Conservation (phyloP, 2,113 vertebrate species). For the Pipra filicauda region DNA sequence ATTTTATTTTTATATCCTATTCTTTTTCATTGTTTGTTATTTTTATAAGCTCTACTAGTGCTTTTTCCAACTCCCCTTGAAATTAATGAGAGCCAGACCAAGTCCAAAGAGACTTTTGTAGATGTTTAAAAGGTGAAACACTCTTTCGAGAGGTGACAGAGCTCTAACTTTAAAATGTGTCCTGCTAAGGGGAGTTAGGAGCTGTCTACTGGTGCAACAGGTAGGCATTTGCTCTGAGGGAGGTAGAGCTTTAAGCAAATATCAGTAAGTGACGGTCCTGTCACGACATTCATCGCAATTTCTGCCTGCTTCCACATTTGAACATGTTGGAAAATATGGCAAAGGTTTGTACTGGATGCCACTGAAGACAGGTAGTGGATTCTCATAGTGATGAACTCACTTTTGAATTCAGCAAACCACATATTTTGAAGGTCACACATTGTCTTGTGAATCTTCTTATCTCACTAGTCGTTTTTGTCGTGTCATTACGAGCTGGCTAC, state of each 20-base stretch:
- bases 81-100: not conserved
- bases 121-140: not conserved
- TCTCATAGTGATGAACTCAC: not conserved
- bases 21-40: conserved; percentile 19
- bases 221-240: not conserved
- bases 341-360: not conserved
- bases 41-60: conserved; percentile 8
- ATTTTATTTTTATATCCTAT: conserved; percentile 51
- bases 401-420: not conserved
- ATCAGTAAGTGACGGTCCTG: not conserved
- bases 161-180: not conserved
- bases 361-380: not conserved
- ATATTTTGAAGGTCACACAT: not conserved
- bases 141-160: not conserved
- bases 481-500: not conserved
- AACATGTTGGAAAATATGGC: not conserved
- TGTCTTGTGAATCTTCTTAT: not conserved
- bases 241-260: not conserved
- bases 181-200: not conserved
- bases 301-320: not conserved
- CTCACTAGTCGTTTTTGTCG: not conserved
- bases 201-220: not conserved
- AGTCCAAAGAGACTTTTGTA: not conserved
- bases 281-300: fast-evolving
- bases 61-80: not conserved